Evolutionary conservation across 2,113 vertebrate species (phyloP).

Genomic region (Rattus norvegicus): GRCr8 NC_086020.1:153159001-153159500

Average conservation of each 20-base stretch:
- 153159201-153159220: constrained; percentile 83
- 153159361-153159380: constrained; percentile 87
- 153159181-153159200: constrained; percentile 81
- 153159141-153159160: neutral
- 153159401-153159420: constrained; percentile 88
- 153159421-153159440: constrained; percentile 89
- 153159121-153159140: neutral
- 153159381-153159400: constrained; percentile 90
- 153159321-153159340: constrained; percentile 86
- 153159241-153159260: neutral
- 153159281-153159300: neutral
- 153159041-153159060: neutral
- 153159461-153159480: constrained; percentile 91
- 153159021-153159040: neutral
- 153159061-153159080: neutral
- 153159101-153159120: neutral
- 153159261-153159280: neutral
- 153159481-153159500: constrained; percentile 82
- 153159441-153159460: constrained; percentile 95
- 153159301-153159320: constrained; percentile 86
- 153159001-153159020: neutral
- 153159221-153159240: constrained; percentile 65
- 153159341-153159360: constrained; percentile 80
- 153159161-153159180: constrained; percentile 61
- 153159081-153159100: neutral